Evolutionary conservation across 2,888 invertebrate species (phyloP).

Genomic region (Galeopsomyia nigrocyanea): DNA sequence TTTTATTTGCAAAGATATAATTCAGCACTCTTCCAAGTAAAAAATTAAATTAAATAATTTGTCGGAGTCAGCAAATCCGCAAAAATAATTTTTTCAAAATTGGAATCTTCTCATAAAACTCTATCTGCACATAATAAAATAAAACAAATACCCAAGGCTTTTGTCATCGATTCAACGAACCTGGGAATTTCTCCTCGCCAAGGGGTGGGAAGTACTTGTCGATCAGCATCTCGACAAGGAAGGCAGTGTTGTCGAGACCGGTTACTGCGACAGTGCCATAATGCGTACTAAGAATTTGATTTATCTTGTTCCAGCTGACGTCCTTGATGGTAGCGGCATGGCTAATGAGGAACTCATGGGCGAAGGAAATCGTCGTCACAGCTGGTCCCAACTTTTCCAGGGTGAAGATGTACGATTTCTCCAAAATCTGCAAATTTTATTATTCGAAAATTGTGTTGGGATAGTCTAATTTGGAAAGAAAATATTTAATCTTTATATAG

Average conservation of each 20-base stretch:
- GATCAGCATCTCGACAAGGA: slow-evolving; percentile 79
- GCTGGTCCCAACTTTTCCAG: slow-evolving; percentile 58
- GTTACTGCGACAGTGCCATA: slow-evolving; percentile 78
- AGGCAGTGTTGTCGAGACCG: slow-evolving; percentile 78
- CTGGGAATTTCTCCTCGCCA: slow-evolving; percentile 51
- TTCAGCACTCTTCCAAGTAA: no score
- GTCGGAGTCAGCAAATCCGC: no score
- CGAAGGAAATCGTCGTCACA: slow-evolving; percentile 68
- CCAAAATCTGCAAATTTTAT: slow-evolving; percentile 56
- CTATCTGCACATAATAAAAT: no score
- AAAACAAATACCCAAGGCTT: no score
- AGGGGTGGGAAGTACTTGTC: slow-evolving; percentile 81
- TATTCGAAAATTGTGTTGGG: no score
- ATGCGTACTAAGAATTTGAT: slow-evolving; percentile 78
- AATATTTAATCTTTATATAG: no score
- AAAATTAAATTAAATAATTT: no score
- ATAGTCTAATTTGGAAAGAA: no score
- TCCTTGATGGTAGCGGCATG: slow-evolving; percentile 78
- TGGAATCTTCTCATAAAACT: no score
- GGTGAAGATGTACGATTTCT: slow-evolving; percentile 59
- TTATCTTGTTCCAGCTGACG: slow-evolving; percentile 80
- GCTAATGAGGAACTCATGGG: slow-evolving; percentile 71
- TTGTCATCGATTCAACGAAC: slow-evolving; percentile 39
- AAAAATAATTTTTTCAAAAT: no score
- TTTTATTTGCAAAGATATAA: slow-evolving; percentile 19